Conservation (phyloP, 1,140 invertebrate species). For the Bombus fervidus region DNA sequence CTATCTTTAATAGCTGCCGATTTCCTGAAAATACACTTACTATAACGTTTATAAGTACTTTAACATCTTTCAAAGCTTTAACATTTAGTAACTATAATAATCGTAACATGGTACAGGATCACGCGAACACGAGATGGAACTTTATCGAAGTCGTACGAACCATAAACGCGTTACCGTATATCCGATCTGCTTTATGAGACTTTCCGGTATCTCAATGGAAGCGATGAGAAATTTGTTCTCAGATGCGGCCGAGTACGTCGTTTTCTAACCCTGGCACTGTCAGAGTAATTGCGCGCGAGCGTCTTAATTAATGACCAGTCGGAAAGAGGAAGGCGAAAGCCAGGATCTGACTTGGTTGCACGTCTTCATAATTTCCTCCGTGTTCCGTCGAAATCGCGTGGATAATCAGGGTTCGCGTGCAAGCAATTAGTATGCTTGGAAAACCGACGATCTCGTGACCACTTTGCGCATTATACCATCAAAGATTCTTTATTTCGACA, state of each 20-base stretch:
- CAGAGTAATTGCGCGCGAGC: slow-evolving; percentile 36
- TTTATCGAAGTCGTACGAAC: neutral
- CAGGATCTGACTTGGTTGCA: slow-evolving; percentile 11
- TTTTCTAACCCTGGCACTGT: neutral
- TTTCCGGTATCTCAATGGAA: neutral
- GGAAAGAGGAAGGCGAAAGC: neutral
- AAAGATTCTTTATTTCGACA: neutral
- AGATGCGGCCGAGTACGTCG: neutral
- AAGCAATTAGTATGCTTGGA: slow-evolving; percentile 7
- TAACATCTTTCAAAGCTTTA: neutral
- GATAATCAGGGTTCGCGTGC: slow-evolving; percentile 30
- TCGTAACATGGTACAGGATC: neutral
- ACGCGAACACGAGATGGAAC: neutral
- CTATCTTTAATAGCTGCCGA: too few relatives aligned
- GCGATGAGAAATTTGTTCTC: slow-evolving; percentile 3
- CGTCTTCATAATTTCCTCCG: slow-evolving; percentile 36
- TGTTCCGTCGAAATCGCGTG: slow-evolving; percentile 3
- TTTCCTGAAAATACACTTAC: neutral
- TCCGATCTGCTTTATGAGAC: slow-evolving; percentile 6
- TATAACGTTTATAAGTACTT: neutral
- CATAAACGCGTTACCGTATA: slow-evolving; percentile 6
- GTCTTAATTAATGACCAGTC: slow-evolving; percentile 37
- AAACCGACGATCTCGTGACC: neutral
- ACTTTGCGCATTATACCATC: neutral
- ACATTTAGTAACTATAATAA: neutral